Percentiles rank a stretch among this genome's conserved stretches.
phyloP scores from a whole-genome alignment of 2,888 invertebrate genomes.

The Protophormia terraenovae region DNA sequence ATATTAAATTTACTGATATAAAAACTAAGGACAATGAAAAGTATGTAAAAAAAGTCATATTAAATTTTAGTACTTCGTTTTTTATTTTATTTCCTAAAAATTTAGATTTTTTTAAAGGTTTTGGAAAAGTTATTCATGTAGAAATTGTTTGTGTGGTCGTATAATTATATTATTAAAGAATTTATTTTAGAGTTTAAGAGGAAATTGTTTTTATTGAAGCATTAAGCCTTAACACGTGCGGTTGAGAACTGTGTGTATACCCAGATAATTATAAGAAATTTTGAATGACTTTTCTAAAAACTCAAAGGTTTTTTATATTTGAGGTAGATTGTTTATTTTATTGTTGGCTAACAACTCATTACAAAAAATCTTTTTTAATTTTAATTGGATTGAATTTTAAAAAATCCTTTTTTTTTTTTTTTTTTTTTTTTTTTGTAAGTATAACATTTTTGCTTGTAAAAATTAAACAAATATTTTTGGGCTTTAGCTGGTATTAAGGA shows the following conservation, averaged over 20 bases:
- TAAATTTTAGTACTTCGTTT: neutral
- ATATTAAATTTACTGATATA: neutral
- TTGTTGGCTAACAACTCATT: neutral
- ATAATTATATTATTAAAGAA: conserved; percentile 43
- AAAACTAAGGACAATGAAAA: conserved; percentile 7
- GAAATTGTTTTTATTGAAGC: neutral
- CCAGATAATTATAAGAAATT: too few relatives aligned
- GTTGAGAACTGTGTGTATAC: neutral
- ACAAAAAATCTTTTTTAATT: neutral
- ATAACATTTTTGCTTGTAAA: too few relatives aligned
- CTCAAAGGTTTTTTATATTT: too few relatives aligned
- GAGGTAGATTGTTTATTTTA: neutral
- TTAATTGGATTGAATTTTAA: neutral
- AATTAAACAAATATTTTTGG: too few relatives aligned
- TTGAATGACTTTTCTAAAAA: too few relatives aligned
- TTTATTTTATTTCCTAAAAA: neutral
- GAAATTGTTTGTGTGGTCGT: conserved; percentile 17
- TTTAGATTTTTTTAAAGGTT: neutral
- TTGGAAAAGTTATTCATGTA: conserved; percentile 26
- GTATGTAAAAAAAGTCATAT: neutral
- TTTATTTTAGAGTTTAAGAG: neutral
- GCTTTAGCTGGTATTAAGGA: too few relatives aligned
- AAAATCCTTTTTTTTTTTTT: too few relatives aligned
- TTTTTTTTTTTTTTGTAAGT: too few relatives aligned
- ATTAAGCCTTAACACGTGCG: conserved; percentile 12